A percentile compares a stretch with the other conserved stretches of the same genome.
These are phyloP conservation scores for Uropsilus gracilis DNA, from an alignment of 2,113 vertebrate genomes.

Conservation along the genomic window DNA sequence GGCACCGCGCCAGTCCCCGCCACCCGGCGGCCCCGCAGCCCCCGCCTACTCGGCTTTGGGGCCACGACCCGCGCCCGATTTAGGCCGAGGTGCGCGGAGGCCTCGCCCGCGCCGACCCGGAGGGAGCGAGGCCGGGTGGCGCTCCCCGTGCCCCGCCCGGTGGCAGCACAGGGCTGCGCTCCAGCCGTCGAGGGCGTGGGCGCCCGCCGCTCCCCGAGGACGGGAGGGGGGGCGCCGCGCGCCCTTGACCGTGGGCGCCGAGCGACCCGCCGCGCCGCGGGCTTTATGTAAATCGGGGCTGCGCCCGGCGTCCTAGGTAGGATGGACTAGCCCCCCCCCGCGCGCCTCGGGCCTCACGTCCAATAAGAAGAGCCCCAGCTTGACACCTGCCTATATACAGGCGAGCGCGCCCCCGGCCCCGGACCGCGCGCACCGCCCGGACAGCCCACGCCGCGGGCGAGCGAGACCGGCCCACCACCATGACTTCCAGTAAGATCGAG, in stretches of 20 bases:
- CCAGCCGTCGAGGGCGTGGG: slow-evolving; percentile 28
- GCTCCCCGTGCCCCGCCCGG: not conserved
- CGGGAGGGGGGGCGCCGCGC: not conserved
- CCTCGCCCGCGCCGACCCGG: slow-evolving; percentile 45
- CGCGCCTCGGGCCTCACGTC: slow-evolving; percentile 87
- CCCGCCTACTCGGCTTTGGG: not conserved
- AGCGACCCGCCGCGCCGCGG: not conserved
- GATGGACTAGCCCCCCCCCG: slow-evolving; percentile 90
- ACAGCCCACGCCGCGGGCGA: slow-evolving; percentile 61
- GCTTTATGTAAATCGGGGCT: slow-evolving; percentile 86
- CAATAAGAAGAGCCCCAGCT: slow-evolving; percentile 94
- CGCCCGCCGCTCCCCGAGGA: not conserved
- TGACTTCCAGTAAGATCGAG: slow-evolving; percentile 98
- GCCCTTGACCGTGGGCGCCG: slow-evolving; percentile 51
- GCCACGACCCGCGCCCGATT: not conserved
- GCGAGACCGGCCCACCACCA: slow-evolving; percentile 77
- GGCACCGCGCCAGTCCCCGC: no score
- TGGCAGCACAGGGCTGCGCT: not conserved
- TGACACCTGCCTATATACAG: slow-evolving; percentile 99
- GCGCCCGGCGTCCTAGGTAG: slow-evolving; percentile 88
- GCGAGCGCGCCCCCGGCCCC: slow-evolving; percentile 87
- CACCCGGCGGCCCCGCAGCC: not conserved
- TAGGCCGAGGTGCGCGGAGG: slow-evolving; percentile 9
- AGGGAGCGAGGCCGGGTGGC: not conserved
- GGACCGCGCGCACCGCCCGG: slow-evolving; percentile 61